Evolutionary conservation across 2,888 invertebrate genomes (phyloP), one percentile per base, ranked within the genome.

Genomic region (Troglohyphantes excavatus): DNA sequence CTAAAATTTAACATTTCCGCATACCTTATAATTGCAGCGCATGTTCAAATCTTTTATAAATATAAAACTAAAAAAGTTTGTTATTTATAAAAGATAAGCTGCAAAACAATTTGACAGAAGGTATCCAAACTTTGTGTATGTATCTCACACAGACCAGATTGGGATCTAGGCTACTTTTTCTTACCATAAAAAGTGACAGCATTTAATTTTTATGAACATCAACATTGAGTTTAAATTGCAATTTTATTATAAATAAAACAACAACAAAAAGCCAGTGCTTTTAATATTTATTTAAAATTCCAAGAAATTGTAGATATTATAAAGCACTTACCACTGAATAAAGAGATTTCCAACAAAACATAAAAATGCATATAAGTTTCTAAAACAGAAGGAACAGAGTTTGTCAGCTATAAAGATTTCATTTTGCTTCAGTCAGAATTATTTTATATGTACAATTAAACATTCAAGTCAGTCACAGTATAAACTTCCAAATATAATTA

Each of bases 251-350:
- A 23, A 65, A 27, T 26, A 2, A 9, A 65, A 21, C 3, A 23
- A 19, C 7, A 13, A 65, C 27, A 53, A 53, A 53, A 53, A 53
- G 5, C 26, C 21, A 65, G 17, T 65, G 26, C 65, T 53, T 53
- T 17, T 5, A 39, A 53, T 53, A n/a, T 53, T 53, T 53, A 53
- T 53, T 53, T 53, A 53, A 53, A 53, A 53, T n/a, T 53, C 53
- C 53, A n/a, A 53, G 53, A 53, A 53, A 53, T n/a, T 33, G 33
- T 17, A 19, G 29, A 33, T 33, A 27, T 68, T 19, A 26, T 67
- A 27, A 67, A 67, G 68, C 68, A 68, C 68, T 68, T 68, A 68
- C 53, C 53, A 53, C 13, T 33, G 19, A 33, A 68, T 68, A 68
- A 68, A 68, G 27, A n/a, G 27, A n/a, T 68, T n/a, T 68, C 27